These are phyloP conservation scores for Psilopsiagon aymara DNA, from an alignment of 2,113 vertebrate species.

Conservation along the genomic window DNA sequence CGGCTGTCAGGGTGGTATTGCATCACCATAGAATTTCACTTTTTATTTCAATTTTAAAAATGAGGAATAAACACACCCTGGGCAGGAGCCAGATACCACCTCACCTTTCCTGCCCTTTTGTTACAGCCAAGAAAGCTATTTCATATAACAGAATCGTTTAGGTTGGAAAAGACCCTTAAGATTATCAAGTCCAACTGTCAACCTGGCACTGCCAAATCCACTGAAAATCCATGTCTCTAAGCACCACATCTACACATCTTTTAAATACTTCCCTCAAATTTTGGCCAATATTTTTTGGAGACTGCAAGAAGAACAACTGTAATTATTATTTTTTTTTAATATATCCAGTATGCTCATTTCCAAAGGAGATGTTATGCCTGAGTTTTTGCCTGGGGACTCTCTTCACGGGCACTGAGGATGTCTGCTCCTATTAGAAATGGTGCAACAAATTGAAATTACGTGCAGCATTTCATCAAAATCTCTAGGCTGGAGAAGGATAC, in stretches of 20 bases:
- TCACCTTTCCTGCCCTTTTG: background rate
- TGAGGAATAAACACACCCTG: background rate
- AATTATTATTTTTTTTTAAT: too few species aligned
- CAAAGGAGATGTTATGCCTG: background rate
- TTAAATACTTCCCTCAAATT: background rate
- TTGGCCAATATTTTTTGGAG: background rate
- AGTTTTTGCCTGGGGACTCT: background rate
- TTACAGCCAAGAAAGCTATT: background rate
- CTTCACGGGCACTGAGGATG: background rate
- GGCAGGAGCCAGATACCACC: background rate
- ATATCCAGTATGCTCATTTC: background rate
- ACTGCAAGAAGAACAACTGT: background rate
- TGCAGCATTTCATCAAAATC: background rate
- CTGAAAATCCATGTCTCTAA: accelerated
- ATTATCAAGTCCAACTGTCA: accelerated
- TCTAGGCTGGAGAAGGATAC: background rate
- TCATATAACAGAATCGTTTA: accelerated
- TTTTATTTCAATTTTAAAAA: background rate
- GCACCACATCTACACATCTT: accelerated
- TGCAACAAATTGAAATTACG: background rate
- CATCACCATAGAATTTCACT: background rate
- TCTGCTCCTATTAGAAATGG: background rate
- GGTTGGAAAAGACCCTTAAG: background rate
- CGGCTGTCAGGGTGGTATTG: too few species aligned
- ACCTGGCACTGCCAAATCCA: background rate